Evolutionary conservation across 2,113 vertebrate genomes (phyloP).

Genomic region (Pituophis catenifer): DNA sequence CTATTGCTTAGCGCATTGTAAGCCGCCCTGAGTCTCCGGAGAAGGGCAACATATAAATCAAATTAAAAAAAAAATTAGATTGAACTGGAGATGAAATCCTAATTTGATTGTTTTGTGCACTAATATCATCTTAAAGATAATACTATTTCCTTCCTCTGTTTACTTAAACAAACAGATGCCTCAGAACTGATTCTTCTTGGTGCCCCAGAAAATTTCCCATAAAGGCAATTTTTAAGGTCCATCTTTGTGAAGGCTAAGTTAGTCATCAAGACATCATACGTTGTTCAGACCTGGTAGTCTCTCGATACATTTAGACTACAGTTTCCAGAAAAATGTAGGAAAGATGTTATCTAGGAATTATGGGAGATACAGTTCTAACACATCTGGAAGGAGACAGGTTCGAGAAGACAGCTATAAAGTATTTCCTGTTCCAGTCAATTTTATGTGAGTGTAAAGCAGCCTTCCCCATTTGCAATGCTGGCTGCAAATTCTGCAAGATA

Average conservation of each 20-base stretch:
- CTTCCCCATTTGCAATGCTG: neutral
- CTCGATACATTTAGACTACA: neutral
- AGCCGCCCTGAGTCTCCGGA: too few species aligned
- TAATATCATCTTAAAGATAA: neutral
- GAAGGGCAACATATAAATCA: too few species aligned
- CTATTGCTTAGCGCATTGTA: too few species aligned
- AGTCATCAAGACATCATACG: neutral
- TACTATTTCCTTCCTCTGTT: neutral
- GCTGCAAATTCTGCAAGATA: neutral
- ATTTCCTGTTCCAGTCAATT: neutral
- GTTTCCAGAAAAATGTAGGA: neutral
- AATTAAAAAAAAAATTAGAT: too few species aligned
- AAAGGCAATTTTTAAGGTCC: neutral
- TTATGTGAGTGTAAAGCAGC: neutral
- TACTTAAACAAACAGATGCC: neutral
- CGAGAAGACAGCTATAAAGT: neutral
- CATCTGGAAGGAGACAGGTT: neutral
- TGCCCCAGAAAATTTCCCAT: neutral
- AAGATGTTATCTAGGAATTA: neutral
- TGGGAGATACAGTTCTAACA: neutral
- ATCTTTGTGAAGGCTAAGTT: neutral
- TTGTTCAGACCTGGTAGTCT: neutral
- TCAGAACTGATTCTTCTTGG: too few species aligned
- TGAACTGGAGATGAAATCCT: neutral
- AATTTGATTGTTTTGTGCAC: neutral